Base-by-base conservation (phyloP, 2,888 invertebrate genomes). In the Enoplolaimus lenunculus region DNA sequence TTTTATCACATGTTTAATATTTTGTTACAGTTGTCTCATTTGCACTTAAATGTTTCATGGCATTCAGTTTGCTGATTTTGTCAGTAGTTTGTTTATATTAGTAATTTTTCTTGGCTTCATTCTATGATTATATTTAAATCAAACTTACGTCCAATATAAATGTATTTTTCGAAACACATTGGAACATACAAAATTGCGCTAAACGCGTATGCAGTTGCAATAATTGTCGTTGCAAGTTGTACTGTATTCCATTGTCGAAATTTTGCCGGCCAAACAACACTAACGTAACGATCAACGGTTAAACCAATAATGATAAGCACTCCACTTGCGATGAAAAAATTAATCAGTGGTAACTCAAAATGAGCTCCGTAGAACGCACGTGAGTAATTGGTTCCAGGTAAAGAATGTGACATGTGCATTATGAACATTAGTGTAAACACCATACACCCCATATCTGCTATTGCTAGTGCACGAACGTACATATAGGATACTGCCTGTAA, bases 361-460 rank as follows among this genome's bases (percentile, higher is more conserved):
- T 79, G 78, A 21, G 76, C 74, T n/a, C 31, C 16, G 70, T 68
- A 72, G 60, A 45, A 70, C 34, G 60, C 71, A 16, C 57, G 2
- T 28, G 7, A 30, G 66, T 69, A 71, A 21, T 60, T 13, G 21
- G 68, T 68, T n/a, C 35, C 68, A 34, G 67, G 67, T 13, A 66
- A 34, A 2, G n/a, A 26, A 3, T n/a, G 29, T 34, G n/a, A n/a
- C 31, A 13, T 31, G n/a, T n/a, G 30, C 28, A 66, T 31, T 34
- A 75, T 76, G 72, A 80, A 80, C 29, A 75, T 72, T 16, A 80
- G 71, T 7, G 78, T 78, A 70, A 77, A 78, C 16, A 80, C 71
- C 80, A 80, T 80, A 72, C 80, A 80, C 1, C 77, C 69, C n/a
- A 80, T 73, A 68, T 80, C 80, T 7, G 80, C 78, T 1, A 77